These are phyloP conservation scores for Venturia canescens DNA, from an alignment of 1,140 invertebrate species.

Conservation along the genomic window DNA sequence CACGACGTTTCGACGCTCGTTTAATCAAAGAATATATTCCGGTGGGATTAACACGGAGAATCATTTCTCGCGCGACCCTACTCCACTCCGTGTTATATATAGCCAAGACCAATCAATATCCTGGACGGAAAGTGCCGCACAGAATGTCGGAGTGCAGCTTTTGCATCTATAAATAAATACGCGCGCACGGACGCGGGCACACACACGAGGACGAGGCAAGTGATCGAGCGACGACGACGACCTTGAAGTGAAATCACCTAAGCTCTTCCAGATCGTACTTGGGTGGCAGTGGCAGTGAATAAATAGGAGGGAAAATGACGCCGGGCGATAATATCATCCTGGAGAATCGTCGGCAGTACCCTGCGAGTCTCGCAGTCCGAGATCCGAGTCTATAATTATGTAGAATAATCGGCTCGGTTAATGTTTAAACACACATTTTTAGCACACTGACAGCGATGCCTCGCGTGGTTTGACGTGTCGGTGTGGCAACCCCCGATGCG, in stretches of 20 bases:
- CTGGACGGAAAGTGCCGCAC: neutral
- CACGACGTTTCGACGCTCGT: constrained; percentile 13
- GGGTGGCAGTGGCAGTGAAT: constrained; percentile 11
- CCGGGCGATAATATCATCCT: constrained; percentile 13
- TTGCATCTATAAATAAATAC: constrained; percentile 51
- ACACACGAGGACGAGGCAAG: neutral
- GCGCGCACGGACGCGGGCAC: too few relatives aligned
- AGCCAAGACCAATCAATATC: constrained; percentile 21
- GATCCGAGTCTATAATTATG: constrained; percentile 29
- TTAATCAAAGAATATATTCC: constrained; percentile 1
- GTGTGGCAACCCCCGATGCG: too few relatives aligned
- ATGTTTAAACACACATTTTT: constrained; percentile 4
- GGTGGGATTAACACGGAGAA: neutral
- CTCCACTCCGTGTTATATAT: neutral
- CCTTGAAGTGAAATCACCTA: constrained; percentile 35
- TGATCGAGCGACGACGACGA: constrained; percentile 42
- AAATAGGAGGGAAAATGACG: constrained; percentile 26
- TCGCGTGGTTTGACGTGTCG: too few relatives aligned
- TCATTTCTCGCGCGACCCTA: constrained; percentile 17
- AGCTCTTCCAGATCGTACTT: constrained; percentile 31
- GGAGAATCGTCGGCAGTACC: neutral
- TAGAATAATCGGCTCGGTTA: constrained; percentile 15
- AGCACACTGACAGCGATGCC: too few relatives aligned
- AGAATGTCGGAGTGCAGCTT: constrained; percentile 20
- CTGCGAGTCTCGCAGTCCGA: neutral